Conservation (phyloP, 2,113 vertebrate species). For the Variabilichromis moorii region DNA sequence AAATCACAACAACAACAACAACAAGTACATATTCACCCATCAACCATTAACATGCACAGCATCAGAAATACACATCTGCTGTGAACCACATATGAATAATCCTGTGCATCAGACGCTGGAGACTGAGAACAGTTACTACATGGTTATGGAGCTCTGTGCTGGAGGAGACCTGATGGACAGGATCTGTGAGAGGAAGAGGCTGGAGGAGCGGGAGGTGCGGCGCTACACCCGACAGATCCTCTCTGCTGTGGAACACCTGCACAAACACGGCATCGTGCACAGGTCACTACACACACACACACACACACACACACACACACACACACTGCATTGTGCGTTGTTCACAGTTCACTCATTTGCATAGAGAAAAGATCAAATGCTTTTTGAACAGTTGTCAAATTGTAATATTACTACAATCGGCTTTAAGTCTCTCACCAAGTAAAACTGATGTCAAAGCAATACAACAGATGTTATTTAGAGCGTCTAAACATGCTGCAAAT, state of each 20-base stretch:
- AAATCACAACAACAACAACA: background rate
- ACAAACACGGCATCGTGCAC: constrained; percentile 75
- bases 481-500: background rate
- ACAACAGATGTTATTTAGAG: rapidly evolving
- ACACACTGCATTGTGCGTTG: background rate
- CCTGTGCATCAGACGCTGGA: constrained; percentile 72
- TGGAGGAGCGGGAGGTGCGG: constrained; percentile 75
- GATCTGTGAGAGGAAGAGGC: constrained; percentile 76
- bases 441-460: background rate
- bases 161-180: constrained; percentile 80
- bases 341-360: background rate
- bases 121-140: constrained; percentile 82
- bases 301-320: background rate
- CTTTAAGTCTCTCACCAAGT: background rate
- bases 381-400: background rate
- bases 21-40: background rate
- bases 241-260: constrained; percentile 74
- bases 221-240: constrained; percentile 78
- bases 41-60: background rate
- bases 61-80: background rate
- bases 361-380: background rate
- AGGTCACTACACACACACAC: constrained; percentile 51
- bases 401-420: background rate
- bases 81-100: background rate
- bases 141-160: constrained; percentile 78